Evolutionary conservation across 2,888 invertebrate species (phyloP), one percentile per base, ranked within the genome.

Genomic region (Holacanthella duospinosa): DNA sequence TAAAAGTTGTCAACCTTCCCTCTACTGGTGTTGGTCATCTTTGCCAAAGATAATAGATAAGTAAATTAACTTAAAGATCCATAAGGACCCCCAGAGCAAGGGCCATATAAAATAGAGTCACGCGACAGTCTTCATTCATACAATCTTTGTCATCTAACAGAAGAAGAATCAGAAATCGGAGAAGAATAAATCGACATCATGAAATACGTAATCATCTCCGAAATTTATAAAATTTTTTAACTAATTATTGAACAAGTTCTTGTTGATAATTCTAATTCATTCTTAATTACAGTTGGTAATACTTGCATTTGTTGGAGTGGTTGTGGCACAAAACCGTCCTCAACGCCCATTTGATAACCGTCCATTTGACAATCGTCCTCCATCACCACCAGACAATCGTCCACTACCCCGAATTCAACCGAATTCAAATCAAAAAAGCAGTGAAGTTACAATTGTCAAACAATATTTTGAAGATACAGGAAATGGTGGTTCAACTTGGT

Each of bases 1-100:
- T 4, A 48, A 48, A 48, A 48, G 19, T 48, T 48, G 48, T 48
- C 48, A 48, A 48, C 48, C 48, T 48, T 48, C 48, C 48, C 21
- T 48, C 48, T 48, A 21, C 36, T n/a, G n/a, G n/a, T n/a, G n/a
- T n/a, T n/a, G n/a, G n/a, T n/a, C n/a, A n/a, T n/a, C n/a, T n/a
- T n/a, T n/a, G n/a, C n/a, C n/a, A n/a, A n/a, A n/a, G n/a, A n/a
- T n/a, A n/a, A n/a, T n/a, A n/a, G n/a, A n/a, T n/a, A n/a, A n/a
- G n/a, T n/a, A n/a, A n/a, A n/a, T n/a, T n/a, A n/a, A n/a, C n/a
- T n/a, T n/a, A n/a, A n/a, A n/a, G n/a, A n/a, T n/a, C n/a, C n/a
- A n/a, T n/a, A n/a, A n/a, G n/a, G n/a, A n/a, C n/a, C n/a, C n/a
- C n/a, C n/a, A n/a, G n/a, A n/a, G n/a, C n/a, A n/a, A n/a, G n/a